Percentiles rank a stretch among this genome's conserved stretches.
Evolutionary conservation across 2,888 invertebrate species (phyloP).

Genomic region (Agrilus biguttatus): DNA sequence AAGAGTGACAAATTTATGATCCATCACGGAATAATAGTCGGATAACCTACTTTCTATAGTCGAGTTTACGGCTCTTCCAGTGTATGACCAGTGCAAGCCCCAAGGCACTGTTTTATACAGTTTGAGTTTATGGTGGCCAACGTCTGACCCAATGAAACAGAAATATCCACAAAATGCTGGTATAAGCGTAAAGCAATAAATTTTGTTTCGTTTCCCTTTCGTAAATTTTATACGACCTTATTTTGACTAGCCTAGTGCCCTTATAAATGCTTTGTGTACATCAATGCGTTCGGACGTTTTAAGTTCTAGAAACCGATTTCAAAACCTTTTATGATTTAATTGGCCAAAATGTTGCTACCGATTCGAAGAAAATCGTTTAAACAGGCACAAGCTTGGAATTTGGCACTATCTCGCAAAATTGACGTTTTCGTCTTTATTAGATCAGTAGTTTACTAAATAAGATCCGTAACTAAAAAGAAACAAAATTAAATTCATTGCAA

Average conservation of each 20-base stretch:
- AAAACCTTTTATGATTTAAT: constrained; percentile 16
- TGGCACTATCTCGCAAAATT: too few relatives aligned
- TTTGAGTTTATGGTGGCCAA: constrained; percentile 10
- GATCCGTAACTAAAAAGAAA: too few relatives aligned
- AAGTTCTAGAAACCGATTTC: constrained; percentile 12
- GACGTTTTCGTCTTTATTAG: too few relatives aligned
- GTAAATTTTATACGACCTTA: constrained; percentile 11
- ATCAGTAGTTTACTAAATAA: too few relatives aligned
- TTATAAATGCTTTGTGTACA: constrained; percentile 11
- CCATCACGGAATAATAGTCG: not conserved
- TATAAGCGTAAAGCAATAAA: constrained; percentile 13
- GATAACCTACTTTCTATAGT: constrained; percentile 10
- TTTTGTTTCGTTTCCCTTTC: constrained; percentile 16
- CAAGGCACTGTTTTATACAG: too few relatives aligned
- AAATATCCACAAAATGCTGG: constrained; percentile 8
- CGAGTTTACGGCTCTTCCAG: constrained; percentile 3
- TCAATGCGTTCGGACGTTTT: constrained; percentile 3
- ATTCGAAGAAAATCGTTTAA: constrained; percentile 8
- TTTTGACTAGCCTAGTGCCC: constrained; percentile 11
- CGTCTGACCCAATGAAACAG: constrained; percentile 12
- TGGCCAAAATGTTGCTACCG: constrained; percentile 15
- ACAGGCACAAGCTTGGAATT: too few relatives aligned
- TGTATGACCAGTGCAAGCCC: constrained; percentile 2
- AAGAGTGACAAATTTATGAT: not conserved
- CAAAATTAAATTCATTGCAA: too few relatives aligned